Percentiles rank a stretch among this genome's conserved stretches.
Conservation (phyloP, 2,113 vertebrate species). For the Brachyistius frenatus region DNA sequence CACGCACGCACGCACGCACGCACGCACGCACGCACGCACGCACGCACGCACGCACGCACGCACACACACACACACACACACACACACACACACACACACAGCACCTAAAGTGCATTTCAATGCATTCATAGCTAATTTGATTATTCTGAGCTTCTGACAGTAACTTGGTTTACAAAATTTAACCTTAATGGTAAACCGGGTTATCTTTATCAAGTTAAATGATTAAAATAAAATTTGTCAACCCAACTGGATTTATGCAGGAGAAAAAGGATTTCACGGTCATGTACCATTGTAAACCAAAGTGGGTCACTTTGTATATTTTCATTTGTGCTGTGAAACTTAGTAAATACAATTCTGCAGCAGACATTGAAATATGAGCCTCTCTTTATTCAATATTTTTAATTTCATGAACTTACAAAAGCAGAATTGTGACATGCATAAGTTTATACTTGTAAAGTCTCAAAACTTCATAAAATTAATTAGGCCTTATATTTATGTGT, state of each 20-base stretch:
- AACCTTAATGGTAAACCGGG: background rate
- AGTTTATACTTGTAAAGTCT: too few species aligned
- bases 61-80: background rate
- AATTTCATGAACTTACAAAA: too few species aligned
- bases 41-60: background rate
- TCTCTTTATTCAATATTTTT: too few species aligned
- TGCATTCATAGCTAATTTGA: background rate
- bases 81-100: too few species aligned
- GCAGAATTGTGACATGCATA: too few species aligned
- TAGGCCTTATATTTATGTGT: background rate
- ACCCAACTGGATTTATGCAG: background rate
- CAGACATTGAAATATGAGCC: too few species aligned
- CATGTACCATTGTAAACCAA: background rate
- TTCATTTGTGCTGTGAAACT: too few species aligned
- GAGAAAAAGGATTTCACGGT: background rate
- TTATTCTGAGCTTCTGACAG: constrained; percentile 12
- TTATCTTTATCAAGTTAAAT: constrained; percentile 8
- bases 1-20: background rate
- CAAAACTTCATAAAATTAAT: background rate
- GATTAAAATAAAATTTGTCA: constrained; percentile 1
- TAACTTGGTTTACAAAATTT: constrained; percentile 6
- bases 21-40: too few species aligned
- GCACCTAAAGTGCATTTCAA: background rate
- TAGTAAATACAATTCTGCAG: too few species aligned
- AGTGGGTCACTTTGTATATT: too few species aligned